A percentile compares a stretch with the other conserved stretches of the same genome.
Conservation (phyloP, 1,140 invertebrate species). For the Neodiprion fabricii region DNA sequence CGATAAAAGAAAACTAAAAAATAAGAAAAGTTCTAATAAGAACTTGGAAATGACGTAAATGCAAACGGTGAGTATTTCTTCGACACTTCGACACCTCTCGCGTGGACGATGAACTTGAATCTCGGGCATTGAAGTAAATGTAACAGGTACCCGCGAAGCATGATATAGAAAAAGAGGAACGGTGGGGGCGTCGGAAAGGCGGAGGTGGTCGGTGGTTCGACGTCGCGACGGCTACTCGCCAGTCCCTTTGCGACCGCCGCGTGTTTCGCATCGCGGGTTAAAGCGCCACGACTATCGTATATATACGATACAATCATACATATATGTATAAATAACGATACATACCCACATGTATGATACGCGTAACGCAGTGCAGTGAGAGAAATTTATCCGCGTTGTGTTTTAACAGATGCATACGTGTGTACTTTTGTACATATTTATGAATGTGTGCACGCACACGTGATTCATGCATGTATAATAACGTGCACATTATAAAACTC, state of each 20-base stretch:
- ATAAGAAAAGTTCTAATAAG: no score
- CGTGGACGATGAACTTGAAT: not conserved
- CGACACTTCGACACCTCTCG: no score
- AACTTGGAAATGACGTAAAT: no score
- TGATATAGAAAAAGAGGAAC: not conserved
- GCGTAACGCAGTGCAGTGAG: no score
- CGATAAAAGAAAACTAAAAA: no score
- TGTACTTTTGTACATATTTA: no score
- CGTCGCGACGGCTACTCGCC: conserved; percentile 3
- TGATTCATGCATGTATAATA: not conserved
- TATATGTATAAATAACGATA: not conserved
- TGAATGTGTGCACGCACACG: not conserved
- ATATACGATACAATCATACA: not conserved
- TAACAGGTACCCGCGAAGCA: not conserved
- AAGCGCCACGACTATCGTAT: not conserved
- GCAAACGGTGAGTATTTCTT: no score
- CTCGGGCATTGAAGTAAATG: not conserved
- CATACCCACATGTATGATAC: not conserved
- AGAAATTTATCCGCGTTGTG: no score
- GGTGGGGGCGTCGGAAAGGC: conserved; percentile 3
- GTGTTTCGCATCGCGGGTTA: not conserved
- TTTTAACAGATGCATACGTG: not conserved
- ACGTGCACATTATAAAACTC: not conserved
- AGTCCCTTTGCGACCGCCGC: conserved; percentile 6
- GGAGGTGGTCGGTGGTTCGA: not conserved